phyloP scores from a whole-genome alignment of 2,888 invertebrate genomes.

The Trisateles emortualis region DNA sequence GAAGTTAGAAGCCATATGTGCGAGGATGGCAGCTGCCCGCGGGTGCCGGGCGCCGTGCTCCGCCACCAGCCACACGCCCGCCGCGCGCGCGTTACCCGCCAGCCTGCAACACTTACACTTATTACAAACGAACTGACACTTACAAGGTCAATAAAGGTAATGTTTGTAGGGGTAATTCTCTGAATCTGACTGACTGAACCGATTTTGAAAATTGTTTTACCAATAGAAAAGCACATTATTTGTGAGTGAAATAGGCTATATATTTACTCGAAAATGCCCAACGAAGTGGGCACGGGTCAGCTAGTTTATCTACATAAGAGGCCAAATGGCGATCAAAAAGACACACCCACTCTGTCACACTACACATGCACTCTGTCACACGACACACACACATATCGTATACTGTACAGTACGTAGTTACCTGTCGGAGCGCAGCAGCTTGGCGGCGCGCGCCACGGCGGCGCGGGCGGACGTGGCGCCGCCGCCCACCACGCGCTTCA shows the following conservation, averaged over 20 bases:
- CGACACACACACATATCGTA: not conserved
- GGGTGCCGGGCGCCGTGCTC: conserved; percentile 76
- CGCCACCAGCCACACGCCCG: conserved; percentile 78
- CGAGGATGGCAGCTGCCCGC: conserved; percentile 73
- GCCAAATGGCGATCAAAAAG: no score
- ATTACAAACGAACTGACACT: not conserved
- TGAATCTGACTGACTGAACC: no score
- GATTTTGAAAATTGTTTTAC: no score
- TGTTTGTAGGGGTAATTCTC: no score
- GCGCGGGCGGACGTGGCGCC: conserved; percentile 73
- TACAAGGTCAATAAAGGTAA: not conserved
- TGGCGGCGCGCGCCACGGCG: conserved; percentile 76
- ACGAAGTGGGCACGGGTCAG: no score
- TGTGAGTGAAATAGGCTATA: no score
- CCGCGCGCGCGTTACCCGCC: conserved; percentile 73
- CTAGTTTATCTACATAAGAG: no score
- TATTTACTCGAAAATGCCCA: no score
- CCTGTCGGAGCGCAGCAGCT: conserved; percentile 73
- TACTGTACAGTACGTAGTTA: conserved; percentile 30
- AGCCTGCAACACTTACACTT: conserved; percentile 49
- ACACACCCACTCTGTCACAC: no score
- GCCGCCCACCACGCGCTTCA: conserved; percentile 80
- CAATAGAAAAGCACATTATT: no score
- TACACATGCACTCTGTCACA: not conserved
- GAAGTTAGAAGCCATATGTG: conserved; percentile 72